Evolutionary conservation across 92 coral and sea anemone genomes (phyloP).

Genomic region (Porites divaricata): DNA sequence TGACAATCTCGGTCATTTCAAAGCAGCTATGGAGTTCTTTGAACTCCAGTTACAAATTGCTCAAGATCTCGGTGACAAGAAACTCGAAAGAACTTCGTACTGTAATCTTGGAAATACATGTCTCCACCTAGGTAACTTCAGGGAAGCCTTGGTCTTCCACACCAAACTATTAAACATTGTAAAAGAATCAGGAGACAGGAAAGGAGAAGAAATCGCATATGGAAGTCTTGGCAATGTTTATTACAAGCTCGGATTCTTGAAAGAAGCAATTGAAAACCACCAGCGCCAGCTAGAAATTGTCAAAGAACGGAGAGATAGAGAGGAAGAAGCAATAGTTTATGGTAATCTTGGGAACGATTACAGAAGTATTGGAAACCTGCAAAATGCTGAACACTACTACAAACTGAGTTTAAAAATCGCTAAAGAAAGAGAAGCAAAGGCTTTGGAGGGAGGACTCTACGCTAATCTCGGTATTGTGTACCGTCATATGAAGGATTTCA

Average conservation of each 20-base stretch:
- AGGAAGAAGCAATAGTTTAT: background rate
- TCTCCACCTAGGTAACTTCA: background rate
- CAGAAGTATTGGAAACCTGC: background rate
- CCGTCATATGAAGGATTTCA: background rate
- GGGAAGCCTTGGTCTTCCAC: background rate
- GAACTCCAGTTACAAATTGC: background rate
- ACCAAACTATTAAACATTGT: background rate
- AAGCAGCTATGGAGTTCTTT: background rate
- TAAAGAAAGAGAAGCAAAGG: background rate
- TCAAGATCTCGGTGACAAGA: background rate
- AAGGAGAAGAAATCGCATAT: slow-evolving; percentile 9
- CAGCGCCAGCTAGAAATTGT: background rate
- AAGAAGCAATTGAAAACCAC: background rate
- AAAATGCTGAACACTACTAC: slow-evolving; percentile 1
- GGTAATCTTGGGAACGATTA: background rate
- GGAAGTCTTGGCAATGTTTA: slow-evolving; percentile 7
- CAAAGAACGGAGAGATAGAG: slow-evolving; percentile 5
- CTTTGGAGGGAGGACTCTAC: background rate
- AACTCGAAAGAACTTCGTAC: background rate
- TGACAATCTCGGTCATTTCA: too few species aligned
- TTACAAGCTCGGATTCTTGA: background rate
- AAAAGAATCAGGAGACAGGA: background rate
- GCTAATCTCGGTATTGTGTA: slow-evolving; percentile 16
- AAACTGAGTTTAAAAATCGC: background rate
- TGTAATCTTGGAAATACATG: slow-evolving; percentile 6